These are phyloP conservation scores for Elysia crispata DNA, from an alignment of 2,888 invertebrate genomes.

Conservation along the genomic window DNA sequence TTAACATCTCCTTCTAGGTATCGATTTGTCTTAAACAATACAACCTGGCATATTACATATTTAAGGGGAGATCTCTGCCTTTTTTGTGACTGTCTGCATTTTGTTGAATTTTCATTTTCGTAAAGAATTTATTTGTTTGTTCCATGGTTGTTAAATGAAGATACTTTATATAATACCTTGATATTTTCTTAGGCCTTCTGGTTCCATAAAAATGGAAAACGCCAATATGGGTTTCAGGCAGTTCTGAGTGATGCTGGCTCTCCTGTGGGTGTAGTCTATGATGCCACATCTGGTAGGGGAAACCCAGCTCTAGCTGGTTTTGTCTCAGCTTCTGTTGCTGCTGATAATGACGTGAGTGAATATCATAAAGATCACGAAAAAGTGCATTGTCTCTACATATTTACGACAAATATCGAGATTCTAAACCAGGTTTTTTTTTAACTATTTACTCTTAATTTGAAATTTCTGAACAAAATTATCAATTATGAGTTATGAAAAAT, in stretches of 20 bases:
- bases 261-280: constrained; percentile 73
- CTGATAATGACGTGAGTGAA: constrained; percentile 53
- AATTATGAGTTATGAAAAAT: too few species aligned
- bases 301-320: constrained; percentile 76
- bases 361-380: neutral
- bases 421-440: neutral
- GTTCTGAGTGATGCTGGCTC: constrained; percentile 62
- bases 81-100: neutral
- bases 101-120: too few species aligned
- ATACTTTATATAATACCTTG: too few species aligned
- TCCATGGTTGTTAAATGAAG: too few species aligned
- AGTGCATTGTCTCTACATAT: neutral
- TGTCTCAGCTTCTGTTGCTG: constrained; percentile 59
- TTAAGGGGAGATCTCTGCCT: neutral
- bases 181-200: constrained; percentile 37
- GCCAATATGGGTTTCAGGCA: constrained; percentile 63
- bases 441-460: neutral
- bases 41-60: neutral
- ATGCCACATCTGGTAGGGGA: constrained; percentile 71
- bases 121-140: too few species aligned
- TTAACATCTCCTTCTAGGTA: too few species aligned
- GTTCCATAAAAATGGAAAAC: constrained; percentile 37
- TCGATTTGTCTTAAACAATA: too few species aligned
- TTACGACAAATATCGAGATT: neutral
- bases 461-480: neutral